Evolutionary conservation across 1,140 invertebrate genomes (phyloP).

Genomic region (Drosophila kurseongensis): DNA sequence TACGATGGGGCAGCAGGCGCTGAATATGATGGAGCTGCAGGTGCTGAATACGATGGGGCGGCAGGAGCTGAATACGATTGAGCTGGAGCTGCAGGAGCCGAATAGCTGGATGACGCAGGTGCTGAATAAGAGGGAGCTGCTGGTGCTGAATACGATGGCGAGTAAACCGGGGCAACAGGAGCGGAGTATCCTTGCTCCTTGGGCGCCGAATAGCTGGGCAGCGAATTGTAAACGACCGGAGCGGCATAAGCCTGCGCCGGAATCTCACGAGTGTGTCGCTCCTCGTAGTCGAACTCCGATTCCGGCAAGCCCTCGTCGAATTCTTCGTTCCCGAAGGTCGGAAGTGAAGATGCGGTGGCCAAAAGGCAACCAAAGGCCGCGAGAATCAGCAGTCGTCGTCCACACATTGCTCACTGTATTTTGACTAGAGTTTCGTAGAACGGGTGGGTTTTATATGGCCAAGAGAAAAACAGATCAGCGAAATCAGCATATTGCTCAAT

Average conservation of each 20-base stretch:
- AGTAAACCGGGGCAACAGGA: slow-evolving; percentile 24
- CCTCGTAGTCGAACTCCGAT: slow-evolving; percentile 37
- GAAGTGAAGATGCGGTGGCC: slow-evolving; percentile 6
- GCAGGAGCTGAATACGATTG: slow-evolving; percentile 13
- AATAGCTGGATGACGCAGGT: slow-evolving; percentile 19
- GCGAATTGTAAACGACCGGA: slow-evolving; percentile 54
- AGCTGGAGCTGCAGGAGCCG: slow-evolving; percentile 17
- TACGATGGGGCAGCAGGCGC: slow-evolving; percentile 4
- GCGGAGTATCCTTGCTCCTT: slow-evolving; percentile 33
- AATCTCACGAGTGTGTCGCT: slow-evolving; percentile 43
- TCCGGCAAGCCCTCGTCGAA: slow-evolving; percentile 44
- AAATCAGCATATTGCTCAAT: slow-evolving; percentile 55
- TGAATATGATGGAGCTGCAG: slow-evolving; percentile 19
- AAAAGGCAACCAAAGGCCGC: slow-evolving; percentile 44
- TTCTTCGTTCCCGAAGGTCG: slow-evolving; percentile 22
- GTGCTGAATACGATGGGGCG: slow-evolving; percentile 22
- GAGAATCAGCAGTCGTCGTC: slow-evolving; percentile 36
- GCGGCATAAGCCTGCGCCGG: slow-evolving; percentile 54
- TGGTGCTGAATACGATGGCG: slow-evolving; percentile 29
- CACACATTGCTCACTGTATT: slow-evolving; percentile 41
- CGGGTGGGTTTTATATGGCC: slow-evolving; percentile 49
- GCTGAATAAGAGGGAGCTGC: slow-evolving; percentile 35
- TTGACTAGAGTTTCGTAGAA: slow-evolving; percentile 27
- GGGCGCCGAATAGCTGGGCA: slow-evolving; percentile 37
- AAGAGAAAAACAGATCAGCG: slow-evolving; percentile 50